Evolutionary conservation across 2,797 vertebrate genomes (phyloP).

Genomic region (Thripadectes ignobilis): DNA sequence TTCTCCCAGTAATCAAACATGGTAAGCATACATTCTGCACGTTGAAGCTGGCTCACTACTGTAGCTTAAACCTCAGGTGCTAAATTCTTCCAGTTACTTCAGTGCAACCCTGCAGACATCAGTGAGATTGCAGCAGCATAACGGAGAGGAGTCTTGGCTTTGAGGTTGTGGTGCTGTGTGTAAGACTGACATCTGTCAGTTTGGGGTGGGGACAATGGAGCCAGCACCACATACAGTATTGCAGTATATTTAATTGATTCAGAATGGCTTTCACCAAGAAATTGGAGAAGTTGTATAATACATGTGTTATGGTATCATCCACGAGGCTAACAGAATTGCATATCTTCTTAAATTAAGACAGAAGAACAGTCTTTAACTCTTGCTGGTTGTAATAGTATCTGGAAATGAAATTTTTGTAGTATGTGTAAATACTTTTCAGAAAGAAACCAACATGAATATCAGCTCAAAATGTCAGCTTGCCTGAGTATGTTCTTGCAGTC

Average conservation of each 20-base stretch:
- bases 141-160: neutral
- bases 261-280: neutral
- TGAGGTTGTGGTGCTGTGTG: neutral
- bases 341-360: neutral
- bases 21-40: neutral
- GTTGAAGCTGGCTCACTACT: neutral
- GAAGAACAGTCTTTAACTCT: neutral
- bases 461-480: neutral
- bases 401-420: neutral
- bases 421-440: neutral
- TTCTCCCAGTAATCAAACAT: neutral
- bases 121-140: neutral
- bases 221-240: neutral
- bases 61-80: neutral
- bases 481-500: neutral
- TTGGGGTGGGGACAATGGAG: no score
- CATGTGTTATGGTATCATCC: neutral
- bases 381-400: neutral
- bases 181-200: neutral
- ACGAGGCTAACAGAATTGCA: rapidly evolving
- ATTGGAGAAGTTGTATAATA: neutral
- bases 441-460: neutral
- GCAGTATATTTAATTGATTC: neutral
- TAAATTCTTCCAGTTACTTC: neutral
- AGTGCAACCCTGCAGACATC: neutral